Percentiles rank a stretch among this genome's conserved stretches.
These are phyloP conservation scores for Littorina saxatilis DNA, from an alignment of 1,140 invertebrate genomes.

Conservation along the genomic window DNA sequence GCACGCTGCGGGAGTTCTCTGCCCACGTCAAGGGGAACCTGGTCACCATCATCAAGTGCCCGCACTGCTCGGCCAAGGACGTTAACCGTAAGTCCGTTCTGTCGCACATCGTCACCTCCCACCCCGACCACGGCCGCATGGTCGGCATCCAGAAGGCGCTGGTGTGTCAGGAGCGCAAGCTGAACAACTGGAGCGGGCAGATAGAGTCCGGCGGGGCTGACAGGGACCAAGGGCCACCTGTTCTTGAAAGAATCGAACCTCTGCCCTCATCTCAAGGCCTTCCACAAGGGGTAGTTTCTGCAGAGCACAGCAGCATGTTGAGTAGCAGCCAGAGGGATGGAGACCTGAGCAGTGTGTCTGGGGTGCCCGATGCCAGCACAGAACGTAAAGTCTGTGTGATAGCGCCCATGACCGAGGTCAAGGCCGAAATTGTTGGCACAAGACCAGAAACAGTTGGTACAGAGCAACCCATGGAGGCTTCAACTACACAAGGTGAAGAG, in stretches of 20 bases:
- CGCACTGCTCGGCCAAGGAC: too few relatives aligned
- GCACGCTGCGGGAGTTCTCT: background rate
- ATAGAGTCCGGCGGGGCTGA: background rate
- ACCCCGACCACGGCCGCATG: background rate
- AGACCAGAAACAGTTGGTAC: background rate
- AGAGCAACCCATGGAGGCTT: background rate
- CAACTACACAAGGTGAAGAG: background rate
- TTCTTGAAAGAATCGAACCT: too few relatives aligned
- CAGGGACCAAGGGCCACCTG: background rate
- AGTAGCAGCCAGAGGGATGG: background rate
- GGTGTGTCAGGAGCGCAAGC: constrained; percentile 7
- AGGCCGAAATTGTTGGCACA: too few relatives aligned
- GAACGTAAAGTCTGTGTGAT: background rate
- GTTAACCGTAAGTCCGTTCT: background rate
- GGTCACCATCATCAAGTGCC: too few relatives aligned
- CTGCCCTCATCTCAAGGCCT: too few relatives aligned
- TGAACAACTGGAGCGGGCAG: background rate
- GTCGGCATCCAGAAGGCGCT: background rate
- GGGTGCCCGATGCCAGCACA: background rate
- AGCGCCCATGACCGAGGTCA: background rate
- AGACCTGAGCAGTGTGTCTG: background rate
- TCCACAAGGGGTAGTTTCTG: background rate
- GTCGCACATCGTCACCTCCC: background rate
- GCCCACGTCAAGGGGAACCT: constrained; percentile 1
- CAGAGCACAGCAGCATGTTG: background rate